Evolutionary conservation across 2,113 vertebrate genomes (phyloP).

Genomic region (Clarias macrocephalus): DNA sequence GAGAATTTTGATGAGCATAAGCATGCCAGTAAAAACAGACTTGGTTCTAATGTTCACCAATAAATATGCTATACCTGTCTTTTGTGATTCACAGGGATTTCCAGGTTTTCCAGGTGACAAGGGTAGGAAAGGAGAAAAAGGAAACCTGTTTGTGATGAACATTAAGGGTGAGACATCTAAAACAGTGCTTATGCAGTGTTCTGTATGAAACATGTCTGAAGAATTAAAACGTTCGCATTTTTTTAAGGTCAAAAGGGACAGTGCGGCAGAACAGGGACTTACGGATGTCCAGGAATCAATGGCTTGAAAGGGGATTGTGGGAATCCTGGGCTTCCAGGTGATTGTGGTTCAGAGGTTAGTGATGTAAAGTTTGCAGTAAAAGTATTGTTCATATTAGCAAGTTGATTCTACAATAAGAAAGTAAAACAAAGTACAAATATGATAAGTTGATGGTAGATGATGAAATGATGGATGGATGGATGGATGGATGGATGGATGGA

Average conservation of each 20-base stretch:
- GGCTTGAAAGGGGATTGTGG: constrained; percentile 71
- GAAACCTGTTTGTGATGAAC: constrained; percentile 63
- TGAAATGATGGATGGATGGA: neutral
- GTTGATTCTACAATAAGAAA: neutral
- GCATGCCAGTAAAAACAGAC: neutral
- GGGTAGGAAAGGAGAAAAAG: constrained; percentile 86
- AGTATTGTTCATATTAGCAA: neutral
- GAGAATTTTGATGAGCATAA: neutral
- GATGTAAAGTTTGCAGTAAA: neutral
- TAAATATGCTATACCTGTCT: neutral
- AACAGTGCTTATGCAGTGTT: neutral
- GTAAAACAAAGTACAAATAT: neutral
- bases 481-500: too few relatives aligned
- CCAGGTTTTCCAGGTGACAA: constrained; percentile 72
- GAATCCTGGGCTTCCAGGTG: constrained; percentile 58
- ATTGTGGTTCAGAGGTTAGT: constrained; percentile 60
- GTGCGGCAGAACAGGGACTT: constrained; percentile 21
- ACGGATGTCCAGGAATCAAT: constrained; percentile 62
- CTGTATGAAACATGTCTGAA: neutral
- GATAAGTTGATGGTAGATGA: neutral
- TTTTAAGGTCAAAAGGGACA: constrained; percentile 67
- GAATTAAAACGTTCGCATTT: neutral
- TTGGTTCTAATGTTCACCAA: neutral
- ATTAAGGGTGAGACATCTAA: constrained; percentile 58
- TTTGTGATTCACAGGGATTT: constrained; percentile 70